phyloP scores from a whole-genome alignment of 2,888 invertebrate species.

The Sinelater perroti region DNA sequence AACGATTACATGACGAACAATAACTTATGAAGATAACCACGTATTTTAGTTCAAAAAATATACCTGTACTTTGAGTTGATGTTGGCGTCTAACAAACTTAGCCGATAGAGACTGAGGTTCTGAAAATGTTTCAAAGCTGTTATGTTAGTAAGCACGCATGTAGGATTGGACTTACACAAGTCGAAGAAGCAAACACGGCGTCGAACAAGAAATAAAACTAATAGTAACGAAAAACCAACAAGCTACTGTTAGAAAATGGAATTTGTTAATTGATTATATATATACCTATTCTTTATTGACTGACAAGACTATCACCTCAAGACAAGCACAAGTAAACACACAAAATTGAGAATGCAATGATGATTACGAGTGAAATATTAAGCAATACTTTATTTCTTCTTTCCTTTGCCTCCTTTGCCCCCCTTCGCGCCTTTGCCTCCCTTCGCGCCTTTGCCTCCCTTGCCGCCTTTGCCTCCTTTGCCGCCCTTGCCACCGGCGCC shows the following conservation, averaged over 20 bases:
- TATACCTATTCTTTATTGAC: no score
- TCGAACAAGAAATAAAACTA: neutral
- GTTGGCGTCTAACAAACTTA: neutral
- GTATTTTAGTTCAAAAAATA: slow-evolving; percentile 21
- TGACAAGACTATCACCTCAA: no score
- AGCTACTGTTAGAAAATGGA: no score
- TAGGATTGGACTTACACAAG: neutral
- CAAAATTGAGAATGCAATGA: no score
- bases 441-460: slow-evolving; percentile 39
- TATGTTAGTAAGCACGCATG: no score
- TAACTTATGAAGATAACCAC: slow-evolving; percentile 17
- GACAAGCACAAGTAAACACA: no score
- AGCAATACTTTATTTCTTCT: slow-evolving; percentile 31
- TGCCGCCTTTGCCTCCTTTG: slow-evolving; percentile 41
- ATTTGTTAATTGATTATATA: no score
- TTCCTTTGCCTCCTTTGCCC: slow-evolving; percentile 41
- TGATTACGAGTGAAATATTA: neutral
- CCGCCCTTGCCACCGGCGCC: slow-evolving; percentile 38
- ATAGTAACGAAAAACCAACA: neutral
- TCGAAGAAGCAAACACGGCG: neutral
- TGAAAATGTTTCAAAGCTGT: no score
- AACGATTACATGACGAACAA: slow-evolving; percentile 10
- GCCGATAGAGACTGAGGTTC: neutral
- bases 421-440: slow-evolving; percentile 42
- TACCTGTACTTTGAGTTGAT: neutral